These are phyloP conservation scores for Venusia cambrica DNA, from an alignment of 2,888 invertebrate genomes.

Conservation along the genomic window DNA sequence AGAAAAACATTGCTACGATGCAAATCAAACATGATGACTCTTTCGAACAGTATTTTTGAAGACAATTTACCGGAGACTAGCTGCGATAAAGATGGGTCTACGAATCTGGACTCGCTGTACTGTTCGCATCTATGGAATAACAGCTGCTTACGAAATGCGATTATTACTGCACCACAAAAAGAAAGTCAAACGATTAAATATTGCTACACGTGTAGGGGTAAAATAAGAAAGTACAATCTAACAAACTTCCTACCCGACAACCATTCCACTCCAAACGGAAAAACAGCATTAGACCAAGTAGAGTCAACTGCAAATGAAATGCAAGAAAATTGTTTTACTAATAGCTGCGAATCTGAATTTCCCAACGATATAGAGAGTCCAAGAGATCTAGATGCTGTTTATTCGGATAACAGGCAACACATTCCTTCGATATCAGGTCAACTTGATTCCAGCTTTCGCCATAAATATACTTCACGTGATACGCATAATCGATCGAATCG, in stretches of 20 bases:
- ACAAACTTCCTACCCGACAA: constrained; percentile 58
- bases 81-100: constrained; percentile 45
- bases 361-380: constrained; percentile 34
- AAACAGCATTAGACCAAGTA: constrained; percentile 32
- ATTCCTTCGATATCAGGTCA: constrained; percentile 72
- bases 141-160: constrained; percentile 54
- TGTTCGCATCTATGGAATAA: constrained; percentile 69
- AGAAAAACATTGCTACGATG: constrained; percentile 22
- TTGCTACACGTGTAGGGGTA: constrained; percentile 68
- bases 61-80: constrained; percentile 43
- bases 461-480: constrained; percentile 64
- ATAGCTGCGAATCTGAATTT: constrained; percentile 36
- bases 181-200: constrained; percentile 57
- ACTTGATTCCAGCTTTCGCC: constrained; percentile 61
- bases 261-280: constrained; percentile 65
- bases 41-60: constrained; percentile 46
- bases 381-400: constrained; percentile 34
- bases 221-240: constrained; percentile 71
- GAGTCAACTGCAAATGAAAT: constrained; percentile 31
- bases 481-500: constrained; percentile 48
- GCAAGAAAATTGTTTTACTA: constrained; percentile 38
- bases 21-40: constrained; percentile 49
- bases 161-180: constrained; percentile 48
- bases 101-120: constrained; percentile 62
- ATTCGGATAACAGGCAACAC: constrained; percentile 44